Percentiles rank a stretch among this genome's conserved stretches.
phyloP scores from a whole-genome alignment of 2,888 invertebrate species.

The Tenthredo mesomela region DNA sequence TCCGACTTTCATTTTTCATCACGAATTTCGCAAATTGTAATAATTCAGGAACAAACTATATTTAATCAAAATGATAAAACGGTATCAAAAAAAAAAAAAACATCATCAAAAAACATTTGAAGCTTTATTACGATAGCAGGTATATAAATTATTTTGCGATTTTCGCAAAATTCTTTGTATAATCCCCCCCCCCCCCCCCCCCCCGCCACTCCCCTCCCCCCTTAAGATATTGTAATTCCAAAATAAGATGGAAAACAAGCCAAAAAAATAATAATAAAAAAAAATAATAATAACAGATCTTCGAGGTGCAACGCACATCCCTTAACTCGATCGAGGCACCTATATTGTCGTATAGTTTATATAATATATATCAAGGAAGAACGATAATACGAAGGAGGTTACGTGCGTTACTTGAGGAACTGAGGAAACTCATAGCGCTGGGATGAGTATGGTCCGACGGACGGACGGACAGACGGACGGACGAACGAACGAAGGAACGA shows the following conservation, averaged over 20 bases:
- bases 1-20: neutral
- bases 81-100: too few relatives aligned
- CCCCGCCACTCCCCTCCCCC: too few relatives aligned
- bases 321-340: neutral
- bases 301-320: neutral
- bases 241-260: too few relatives aligned
- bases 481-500: slow-evolving; percentile 58
- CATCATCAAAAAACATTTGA: too few relatives aligned
- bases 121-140: too few relatives aligned
- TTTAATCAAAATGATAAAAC: too few relatives aligned
- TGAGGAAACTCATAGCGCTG: neutral
- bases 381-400: neutral
- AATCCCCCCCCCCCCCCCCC: too few relatives aligned
- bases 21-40: neutral
- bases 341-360: neutral
- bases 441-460: slow-evolving; percentile 52
- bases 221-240: too few relatives aligned
- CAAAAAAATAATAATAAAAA: too few relatives aligned
- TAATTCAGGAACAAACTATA: neutral
- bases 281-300: neutral
- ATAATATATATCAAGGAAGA: neutral
- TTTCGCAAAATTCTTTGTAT: too few relatives aligned
- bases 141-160: too few relatives aligned
- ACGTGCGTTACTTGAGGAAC: neutral
- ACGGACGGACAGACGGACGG: slow-evolving; percentile 60